Conservation (phyloP, 64 coral and sea anemone genomes). For the Stichodactyla mertensii region DNA sequence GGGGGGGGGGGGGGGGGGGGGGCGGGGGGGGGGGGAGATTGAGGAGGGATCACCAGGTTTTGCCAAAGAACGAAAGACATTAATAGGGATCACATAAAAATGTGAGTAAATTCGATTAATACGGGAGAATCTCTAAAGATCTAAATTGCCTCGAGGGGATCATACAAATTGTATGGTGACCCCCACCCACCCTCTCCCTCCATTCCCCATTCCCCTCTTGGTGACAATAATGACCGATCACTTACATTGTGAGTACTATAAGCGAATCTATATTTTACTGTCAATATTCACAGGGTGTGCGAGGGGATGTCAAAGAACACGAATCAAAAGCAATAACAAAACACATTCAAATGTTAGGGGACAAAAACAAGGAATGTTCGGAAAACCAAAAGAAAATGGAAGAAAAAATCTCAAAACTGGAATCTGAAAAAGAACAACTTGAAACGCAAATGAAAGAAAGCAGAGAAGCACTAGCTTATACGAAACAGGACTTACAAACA, state of each 20-base stretch:
- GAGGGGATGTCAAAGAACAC: neutral
- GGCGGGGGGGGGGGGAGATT: no score
- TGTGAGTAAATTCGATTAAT: no score
- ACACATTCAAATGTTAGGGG: neutral
- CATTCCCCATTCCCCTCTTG: no score
- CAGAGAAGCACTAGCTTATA: neutral
- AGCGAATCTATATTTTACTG: neutral
- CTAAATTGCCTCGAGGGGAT: no score
- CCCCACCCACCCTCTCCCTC: no score
- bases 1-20: no score
- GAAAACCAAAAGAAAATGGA: neutral
- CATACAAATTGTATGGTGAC: no score
- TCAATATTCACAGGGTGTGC: neutral
- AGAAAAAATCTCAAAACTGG: neutral
- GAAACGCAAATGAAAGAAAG: neutral
- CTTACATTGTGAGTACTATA: neutral
- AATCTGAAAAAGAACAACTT: slow-evolving; percentile 3
- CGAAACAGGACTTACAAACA: slow-evolving; percentile 3
- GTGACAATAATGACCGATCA: neutral
- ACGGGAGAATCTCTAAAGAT: no score
- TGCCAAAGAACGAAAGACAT: no score
- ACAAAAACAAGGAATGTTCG: neutral
- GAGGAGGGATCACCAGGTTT: no score
- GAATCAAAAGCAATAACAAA: neutral
- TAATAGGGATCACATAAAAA: no score